A percentile compares a stretch with the other conserved stretches of the same genome.
Evolutionary conservation across 2,797 vertebrate genomes (phyloP).

Genomic region (Staurois parvus): DNA sequence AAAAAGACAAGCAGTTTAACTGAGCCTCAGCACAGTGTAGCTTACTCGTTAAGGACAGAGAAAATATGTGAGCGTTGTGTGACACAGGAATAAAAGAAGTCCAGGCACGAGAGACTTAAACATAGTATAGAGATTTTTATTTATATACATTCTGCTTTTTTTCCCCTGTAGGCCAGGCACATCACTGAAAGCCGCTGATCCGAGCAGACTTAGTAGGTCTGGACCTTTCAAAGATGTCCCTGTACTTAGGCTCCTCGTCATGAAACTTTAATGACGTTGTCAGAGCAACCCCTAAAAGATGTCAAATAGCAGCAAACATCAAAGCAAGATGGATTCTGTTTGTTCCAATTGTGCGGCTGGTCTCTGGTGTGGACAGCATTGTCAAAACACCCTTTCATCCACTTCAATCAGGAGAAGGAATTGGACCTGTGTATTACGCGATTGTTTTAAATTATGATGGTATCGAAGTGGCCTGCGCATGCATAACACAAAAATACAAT

Average conservation of each 20-base stretch:
- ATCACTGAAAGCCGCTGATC: constrained; percentile 11
- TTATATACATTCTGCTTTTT: neutral
- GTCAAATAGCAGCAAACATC: constrained; percentile 54
- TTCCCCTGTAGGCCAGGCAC: neutral
- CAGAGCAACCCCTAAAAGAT: constrained; percentile 50
- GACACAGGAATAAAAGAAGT: neutral
- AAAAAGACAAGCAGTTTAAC: neutral
- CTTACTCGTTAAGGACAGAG: neutral
- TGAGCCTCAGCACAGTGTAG: neutral
- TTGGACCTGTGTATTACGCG: neutral
- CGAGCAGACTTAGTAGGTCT: constrained; percentile 15
- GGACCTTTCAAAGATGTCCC: constrained; percentile 42
- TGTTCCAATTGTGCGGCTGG: constrained; percentile 44
- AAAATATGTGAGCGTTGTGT: neutral
- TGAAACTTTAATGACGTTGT: constrained; percentile 61
- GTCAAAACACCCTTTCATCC: constrained; percentile 45
- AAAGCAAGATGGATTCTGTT: constrained; percentile 51
- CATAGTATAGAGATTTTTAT: neutral
- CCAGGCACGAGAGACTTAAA: neutral
- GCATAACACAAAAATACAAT: neutral
- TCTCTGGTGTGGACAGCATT: constrained; percentile 34
- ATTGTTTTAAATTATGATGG: neutral
- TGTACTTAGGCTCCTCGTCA: constrained; percentile 32
- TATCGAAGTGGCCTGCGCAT: neutral
- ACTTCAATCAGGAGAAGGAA: constrained; percentile 13